A percentile compares a stretch with the other conserved stretches of the same genome.
Evolutionary conservation across 1,140 invertebrate species (phyloP).

Genomic region (Pseudomyrmex cubaensis): DNA sequence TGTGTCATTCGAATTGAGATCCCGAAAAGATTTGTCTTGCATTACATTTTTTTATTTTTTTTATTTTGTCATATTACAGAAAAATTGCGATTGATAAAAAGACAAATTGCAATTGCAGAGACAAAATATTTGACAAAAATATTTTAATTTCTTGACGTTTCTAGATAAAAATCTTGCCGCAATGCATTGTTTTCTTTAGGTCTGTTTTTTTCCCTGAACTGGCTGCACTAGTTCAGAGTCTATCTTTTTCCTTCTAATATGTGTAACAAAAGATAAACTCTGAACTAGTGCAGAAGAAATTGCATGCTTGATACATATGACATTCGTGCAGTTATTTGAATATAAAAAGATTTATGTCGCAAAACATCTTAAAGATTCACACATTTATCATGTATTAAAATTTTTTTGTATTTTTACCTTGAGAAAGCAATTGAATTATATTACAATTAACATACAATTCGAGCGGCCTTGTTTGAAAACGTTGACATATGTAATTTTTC

Average conservation of each 20-base stretch:
- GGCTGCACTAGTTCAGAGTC: no score
- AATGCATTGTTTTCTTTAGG: not conserved
- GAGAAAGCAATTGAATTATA: slow-evolving; percentile 31
- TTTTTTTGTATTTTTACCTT: slow-evolving; percentile 23
- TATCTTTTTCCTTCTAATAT: no score
- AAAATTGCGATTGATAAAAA: not conserved
- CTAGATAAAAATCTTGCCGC: not conserved
- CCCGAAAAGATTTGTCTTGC: no score
- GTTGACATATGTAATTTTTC: slow-evolving; percentile 25
- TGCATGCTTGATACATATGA: not conserved
- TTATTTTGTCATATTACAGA: no score
- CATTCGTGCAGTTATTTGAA: not conserved
- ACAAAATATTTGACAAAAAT: not conserved
- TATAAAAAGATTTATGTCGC: slow-evolving; percentile 3
- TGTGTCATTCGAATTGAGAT: no score
- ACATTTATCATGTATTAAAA: not conserved
- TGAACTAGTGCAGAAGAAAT: no score
- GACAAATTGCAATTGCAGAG: not conserved
- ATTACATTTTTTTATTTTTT: no score
- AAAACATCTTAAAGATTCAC: not conserved
- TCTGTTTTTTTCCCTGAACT: no score
- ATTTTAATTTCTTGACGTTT: slow-evolving; percentile 3
- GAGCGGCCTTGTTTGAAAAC: not conserved
- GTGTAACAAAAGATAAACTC: no score
- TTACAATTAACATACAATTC: slow-evolving; percentile 48